phyloP scores from a whole-genome alignment of 2,113 vertebrate genomes.

The Oxygymnocypris stewartii region DNA sequence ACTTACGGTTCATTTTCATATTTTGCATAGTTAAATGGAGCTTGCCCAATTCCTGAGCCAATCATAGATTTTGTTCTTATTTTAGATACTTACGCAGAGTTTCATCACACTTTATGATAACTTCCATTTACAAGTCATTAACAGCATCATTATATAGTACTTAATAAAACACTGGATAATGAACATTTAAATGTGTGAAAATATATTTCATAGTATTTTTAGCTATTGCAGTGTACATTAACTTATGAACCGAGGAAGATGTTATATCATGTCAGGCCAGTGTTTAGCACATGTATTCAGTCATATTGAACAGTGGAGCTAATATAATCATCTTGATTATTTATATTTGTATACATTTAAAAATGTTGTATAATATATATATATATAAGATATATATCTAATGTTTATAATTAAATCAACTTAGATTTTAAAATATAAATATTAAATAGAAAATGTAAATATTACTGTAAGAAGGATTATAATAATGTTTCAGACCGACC shows the following conservation, averaged over 20 bases:
- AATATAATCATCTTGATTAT: background rate
- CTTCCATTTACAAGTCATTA: conserved; percentile 25
- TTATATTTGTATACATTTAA: background rate
- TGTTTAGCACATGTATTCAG: background rate
- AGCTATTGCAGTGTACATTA: background rate
- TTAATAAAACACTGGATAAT: conserved; percentile 14
- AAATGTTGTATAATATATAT: background rate
- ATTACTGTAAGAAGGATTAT: background rate
- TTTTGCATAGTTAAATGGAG: conserved; percentile 7
- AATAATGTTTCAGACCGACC: too few species aligned
- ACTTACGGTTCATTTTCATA: background rate
- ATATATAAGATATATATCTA: background rate
- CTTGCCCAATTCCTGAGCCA: conserved; percentile 7
- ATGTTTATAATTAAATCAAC: background rate
- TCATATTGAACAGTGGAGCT: background rate
- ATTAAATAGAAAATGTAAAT: background rate
- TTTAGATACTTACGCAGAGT: background rate
- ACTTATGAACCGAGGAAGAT: background rate
- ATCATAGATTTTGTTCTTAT: background rate
- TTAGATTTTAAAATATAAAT: too few species aligned
- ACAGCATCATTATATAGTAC: conserved; percentile 5
- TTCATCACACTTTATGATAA: background rate
- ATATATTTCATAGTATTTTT: background rate
- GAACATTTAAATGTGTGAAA: conserved; percentile 21
- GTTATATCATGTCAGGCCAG: background rate